phyloP scores from a whole-genome alignment of 2,797 vertebrate genomes.

The Ficedula albicollis region DNA sequence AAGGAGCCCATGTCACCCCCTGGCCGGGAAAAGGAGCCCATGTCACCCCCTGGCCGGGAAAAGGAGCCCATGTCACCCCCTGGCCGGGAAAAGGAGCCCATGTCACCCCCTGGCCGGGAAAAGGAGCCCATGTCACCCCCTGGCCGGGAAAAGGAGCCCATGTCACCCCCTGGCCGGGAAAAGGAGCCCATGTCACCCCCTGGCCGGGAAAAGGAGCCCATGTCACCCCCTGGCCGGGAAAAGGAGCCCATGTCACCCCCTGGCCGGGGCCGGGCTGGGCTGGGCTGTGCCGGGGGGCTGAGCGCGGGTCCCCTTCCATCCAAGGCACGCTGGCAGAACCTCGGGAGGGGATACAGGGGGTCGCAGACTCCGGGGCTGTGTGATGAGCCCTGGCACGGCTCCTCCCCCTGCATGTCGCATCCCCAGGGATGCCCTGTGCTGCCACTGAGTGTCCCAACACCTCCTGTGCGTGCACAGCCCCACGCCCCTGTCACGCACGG shows the following conservation, averaged over 20 bases:
- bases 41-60: no score
- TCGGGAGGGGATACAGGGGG: no score
- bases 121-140: background rate
- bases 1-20: no score
- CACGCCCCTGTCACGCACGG: accelerated
- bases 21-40: background rate
- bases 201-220: background rate
- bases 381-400: background rate
- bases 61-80: no score
- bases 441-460: accelerated
- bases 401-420: accelerated
- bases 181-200: background rate
- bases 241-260: background rate
- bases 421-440: background rate
- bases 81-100: no score
- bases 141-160: background rate
- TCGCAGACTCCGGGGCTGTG: background rate
- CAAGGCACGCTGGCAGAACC: background rate
- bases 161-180: background rate
- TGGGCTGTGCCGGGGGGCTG: background rate
- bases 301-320: background rate
- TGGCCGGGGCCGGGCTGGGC: background rate
- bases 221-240: background rate
- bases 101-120: no score
- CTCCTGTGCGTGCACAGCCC: accelerated